Percentiles rank a stretch among this genome's conserved stretches.
Evolutionary conservation across 2,888 invertebrate genomes (phyloP).

Genomic region (Aphodius granarius): DNA sequence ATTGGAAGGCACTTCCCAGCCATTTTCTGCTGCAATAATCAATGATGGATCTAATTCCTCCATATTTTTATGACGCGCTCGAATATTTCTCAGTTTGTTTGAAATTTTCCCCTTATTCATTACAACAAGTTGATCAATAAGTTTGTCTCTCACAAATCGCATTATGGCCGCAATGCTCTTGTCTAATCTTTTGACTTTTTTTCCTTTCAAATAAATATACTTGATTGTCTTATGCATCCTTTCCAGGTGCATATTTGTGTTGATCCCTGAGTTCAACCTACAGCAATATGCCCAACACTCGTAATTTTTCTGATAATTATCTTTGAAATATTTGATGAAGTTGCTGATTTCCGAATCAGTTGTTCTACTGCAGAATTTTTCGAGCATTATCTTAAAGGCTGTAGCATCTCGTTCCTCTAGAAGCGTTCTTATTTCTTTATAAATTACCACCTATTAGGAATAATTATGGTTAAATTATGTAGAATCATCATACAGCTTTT

Average conservation of each 20-base stretch:
- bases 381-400: background rate
- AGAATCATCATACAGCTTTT: background rate
- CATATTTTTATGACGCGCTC: conserved; percentile 17
- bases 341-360: background rate
- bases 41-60: background rate
- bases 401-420: background rate
- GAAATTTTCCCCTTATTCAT: conserved; percentile 24
- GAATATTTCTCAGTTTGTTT: background rate
- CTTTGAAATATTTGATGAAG: conserved; percentile 20
- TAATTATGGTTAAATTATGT: background rate
- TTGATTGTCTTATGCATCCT: conserved; percentile 13
- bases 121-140: conserved; percentile 33
- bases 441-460: background rate
- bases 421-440: background rate
- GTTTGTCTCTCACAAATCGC: conserved; percentile 34
- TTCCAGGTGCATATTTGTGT: conserved; percentile 23
- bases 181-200: conserved; percentile 28
- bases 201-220: background rate
- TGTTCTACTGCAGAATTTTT: background rate
- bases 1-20: conserved; percentile 8
- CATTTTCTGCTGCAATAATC: background rate
- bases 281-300: conserved; percentile 23
- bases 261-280: conserved; percentile 14
- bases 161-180: conserved; percentile 33
- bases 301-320: conserved; percentile 9